phyloP scores from a whole-genome alignment of 2,113 vertebrate species.

The Vidua macroura region DNA sequence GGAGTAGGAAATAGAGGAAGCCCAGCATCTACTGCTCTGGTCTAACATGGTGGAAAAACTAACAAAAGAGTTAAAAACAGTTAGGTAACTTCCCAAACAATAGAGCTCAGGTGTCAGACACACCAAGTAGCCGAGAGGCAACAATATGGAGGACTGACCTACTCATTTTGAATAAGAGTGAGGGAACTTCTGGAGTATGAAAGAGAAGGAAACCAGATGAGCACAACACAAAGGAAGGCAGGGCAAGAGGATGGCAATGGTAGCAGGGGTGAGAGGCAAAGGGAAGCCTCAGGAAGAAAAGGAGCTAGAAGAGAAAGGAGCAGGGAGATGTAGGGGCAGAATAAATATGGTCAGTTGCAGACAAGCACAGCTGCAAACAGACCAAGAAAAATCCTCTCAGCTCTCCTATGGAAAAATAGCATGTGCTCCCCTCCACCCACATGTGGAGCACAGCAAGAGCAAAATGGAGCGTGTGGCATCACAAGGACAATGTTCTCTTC shows the following conservation, averaged over 20 bases:
- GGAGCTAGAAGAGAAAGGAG: neutral
- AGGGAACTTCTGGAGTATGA: neutral
- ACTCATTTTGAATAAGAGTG: neutral
- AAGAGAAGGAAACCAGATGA: neutral
- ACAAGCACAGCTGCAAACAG: neutral
- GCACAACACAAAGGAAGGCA: neutral
- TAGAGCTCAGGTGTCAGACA: neutral
- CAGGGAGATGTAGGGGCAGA: neutral
- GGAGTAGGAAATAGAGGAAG: neutral
- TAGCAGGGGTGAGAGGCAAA: neutral
- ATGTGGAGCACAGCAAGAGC: rapidly evolving
- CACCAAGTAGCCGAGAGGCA: neutral
- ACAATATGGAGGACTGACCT: neutral
- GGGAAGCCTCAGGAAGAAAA: neutral
- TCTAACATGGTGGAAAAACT: neutral
- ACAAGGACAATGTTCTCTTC: neutral
- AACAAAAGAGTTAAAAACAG: neutral
- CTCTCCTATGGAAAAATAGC: neutral
- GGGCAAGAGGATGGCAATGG: neutral
- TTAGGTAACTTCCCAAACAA: neutral
- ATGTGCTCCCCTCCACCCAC: neutral
- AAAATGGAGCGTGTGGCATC: neutral
- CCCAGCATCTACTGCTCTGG: neutral
- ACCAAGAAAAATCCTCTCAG: neutral
- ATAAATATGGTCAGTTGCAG: neutral